Percentiles rank a stretch among this genome's conserved stretches.
phyloP scores from a whole-genome alignment of 2,888 invertebrate genomes.

The Polyploca ridens region DNA sequence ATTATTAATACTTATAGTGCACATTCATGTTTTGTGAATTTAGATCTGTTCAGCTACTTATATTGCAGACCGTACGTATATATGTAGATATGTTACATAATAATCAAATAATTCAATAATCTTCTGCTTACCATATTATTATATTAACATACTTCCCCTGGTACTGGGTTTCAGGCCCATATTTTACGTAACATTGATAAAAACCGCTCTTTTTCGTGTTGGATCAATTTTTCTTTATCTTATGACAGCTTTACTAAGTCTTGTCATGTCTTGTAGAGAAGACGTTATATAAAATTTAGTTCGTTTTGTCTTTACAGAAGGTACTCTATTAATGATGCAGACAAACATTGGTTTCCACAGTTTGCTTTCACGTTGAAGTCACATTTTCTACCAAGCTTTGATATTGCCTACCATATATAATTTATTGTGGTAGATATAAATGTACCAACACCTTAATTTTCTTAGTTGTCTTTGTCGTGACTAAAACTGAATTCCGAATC shows the following conservation, averaged over 20 bases:
- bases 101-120: not conserved
- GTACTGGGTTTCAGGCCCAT: not conserved
- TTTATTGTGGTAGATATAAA: no score
- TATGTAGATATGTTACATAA: no score
- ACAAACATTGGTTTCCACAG: not conserved
- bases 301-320: not conserved
- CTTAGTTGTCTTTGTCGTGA: not conserved
- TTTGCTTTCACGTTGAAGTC: not conserved
- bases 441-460: no score
- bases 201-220: not conserved
- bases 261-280: not conserved
- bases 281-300: not conserved
- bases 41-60: no score
- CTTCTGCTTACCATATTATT: not conserved
- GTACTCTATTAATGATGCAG: not conserved
- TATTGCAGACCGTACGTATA: no score
- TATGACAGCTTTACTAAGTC: not conserved
- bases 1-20: no score
- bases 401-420: no score
- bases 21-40: no score
- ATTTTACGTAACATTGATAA: slow-evolving; percentile 3
- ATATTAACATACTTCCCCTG: not conserved
- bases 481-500: slow-evolving; percentile 5
- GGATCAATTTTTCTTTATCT: not conserved
- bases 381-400: no score